Evolutionary conservation across 2,888 invertebrate genomes (phyloP).

Genomic region (Oligia fasciuncula): DNA sequence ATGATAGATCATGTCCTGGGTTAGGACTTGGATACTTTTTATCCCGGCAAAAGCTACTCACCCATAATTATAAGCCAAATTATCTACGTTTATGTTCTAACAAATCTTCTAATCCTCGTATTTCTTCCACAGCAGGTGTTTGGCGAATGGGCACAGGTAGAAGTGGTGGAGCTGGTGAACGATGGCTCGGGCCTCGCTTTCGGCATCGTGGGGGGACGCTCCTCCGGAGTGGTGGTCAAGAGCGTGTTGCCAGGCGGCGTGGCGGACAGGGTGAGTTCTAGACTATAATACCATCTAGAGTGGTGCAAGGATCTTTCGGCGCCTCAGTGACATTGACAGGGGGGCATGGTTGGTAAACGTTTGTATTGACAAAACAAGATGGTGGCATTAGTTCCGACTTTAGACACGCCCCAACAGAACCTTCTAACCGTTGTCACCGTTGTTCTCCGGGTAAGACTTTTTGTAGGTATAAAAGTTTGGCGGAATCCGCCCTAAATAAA

Average conservation of each 20-base stretch:
- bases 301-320: background rate
- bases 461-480: no score
- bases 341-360: background rate
- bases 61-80: no score
- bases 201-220: conserved; percentile 97
- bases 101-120: background rate
- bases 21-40: no score
- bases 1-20: no score
- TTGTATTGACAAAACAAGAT: background rate
- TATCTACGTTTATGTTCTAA: no score
- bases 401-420: background rate
- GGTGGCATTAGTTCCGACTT: background rate
- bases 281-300: background rate
- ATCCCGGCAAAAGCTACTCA: no score
- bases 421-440: background rate
- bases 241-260: conserved; percentile 98
- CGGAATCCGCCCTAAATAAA: no score
- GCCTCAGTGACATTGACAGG: background rate
- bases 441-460: no score
- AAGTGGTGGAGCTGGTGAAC: conserved; percentile 97
- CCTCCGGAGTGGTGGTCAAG: conserved; percentile 98
- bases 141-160: conserved; percentile 99
- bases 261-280: conserved; percentile 94
- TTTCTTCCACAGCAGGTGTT: conserved; percentile 92
- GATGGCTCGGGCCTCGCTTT: conserved; percentile 98